A percentile compares a stretch with the other conserved stretches of the same genome.
These are phyloP conservation scores for Dryomyza anilis DNA, from an alignment of 2,888 invertebrate species.

Conservation along the genomic window DNA sequence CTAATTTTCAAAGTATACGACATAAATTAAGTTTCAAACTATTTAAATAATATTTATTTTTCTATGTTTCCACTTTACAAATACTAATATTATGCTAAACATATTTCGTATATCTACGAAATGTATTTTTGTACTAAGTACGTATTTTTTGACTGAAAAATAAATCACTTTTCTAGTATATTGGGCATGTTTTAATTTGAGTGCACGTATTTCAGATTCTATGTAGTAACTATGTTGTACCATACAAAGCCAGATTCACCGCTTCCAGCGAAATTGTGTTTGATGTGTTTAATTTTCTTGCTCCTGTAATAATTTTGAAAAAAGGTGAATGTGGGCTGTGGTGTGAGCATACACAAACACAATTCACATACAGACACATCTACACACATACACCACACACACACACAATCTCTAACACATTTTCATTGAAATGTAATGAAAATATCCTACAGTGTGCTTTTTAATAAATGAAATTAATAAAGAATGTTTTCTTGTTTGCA, in stretches of 20 bases:
- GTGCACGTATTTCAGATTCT: too few species aligned
- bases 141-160: too few species aligned
- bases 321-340: background rate
- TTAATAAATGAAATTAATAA: slow-evolving; percentile 55
- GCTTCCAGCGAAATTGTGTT: slow-evolving; percentile 16
- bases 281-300: slow-evolving; percentile 25
- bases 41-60: too few species aligned
- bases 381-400: background rate
- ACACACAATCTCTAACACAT: slow-evolving; percentile 1
- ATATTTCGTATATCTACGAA: too few species aligned
- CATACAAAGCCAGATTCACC: slow-evolving; percentile 1
- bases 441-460: slow-evolving; percentile 45
- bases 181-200: too few species aligned
- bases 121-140: too few species aligned
- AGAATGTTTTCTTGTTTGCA: slow-evolving; percentile 38
- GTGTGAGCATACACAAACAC: background rate
- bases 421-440: slow-evolving; percentile 30
- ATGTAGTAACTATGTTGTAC: too few species aligned
- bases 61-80: too few species aligned
- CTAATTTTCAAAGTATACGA: too few species aligned
- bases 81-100: too few species aligned
- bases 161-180: too few species aligned
- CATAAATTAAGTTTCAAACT: too few species aligned
- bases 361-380: background rate
- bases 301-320: background rate